Evolutionary conservation across 2,797 vertebrate species (phyloP), one percentile per base, ranked within the genome.

Genomic region (Leucoraja ocellata): DNA sequence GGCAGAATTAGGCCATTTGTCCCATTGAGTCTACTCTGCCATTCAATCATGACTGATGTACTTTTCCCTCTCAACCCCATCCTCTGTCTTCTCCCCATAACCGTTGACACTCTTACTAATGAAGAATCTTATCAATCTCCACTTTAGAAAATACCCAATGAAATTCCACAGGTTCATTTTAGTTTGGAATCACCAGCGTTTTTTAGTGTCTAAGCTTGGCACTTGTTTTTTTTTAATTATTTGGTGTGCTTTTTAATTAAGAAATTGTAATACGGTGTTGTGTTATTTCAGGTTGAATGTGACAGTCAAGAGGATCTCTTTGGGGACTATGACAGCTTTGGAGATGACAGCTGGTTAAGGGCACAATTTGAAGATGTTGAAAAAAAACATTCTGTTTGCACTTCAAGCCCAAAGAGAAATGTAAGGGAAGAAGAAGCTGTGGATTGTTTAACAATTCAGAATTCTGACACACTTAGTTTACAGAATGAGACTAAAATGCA

Each of bases 231-330:
- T 61, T 61, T n/a, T 9, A 61, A 61, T 84, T 84, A 61, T 61
- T 36, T 61, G 81, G n/a, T 84, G 9, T 11, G 21, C 81, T 84
- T 83, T 83, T 83, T 25, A 28, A 28, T 58, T 83, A 46, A 14
- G 54, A 77, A 54, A 18, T 7, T 76, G 93, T 76, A 2, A 68
- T 14, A 68, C 0, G 91, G 84, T 94, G 93, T 16, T 93, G 32
- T 94, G 10, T 77, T 94, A 39, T 93, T 94, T 5, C 95, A 99
- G 98, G 96, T 91, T 93, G 96, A 94, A 94, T 96, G 96, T 1
- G 97, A 97, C 3, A 97, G 96, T 0, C 96, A 96, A 11, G 98
- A 99, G 93, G 98, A 99, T 93, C 93, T 99, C 81, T 99, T 99
- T 93, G 98, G 96, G 0, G 97, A 97, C 94, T 98, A 97, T 76